Evolutionary conservation across 1,140 invertebrate species (phyloP), one percentile per base, ranked within the genome.

Genomic region (Dinoponera quadriceps): DNA sequence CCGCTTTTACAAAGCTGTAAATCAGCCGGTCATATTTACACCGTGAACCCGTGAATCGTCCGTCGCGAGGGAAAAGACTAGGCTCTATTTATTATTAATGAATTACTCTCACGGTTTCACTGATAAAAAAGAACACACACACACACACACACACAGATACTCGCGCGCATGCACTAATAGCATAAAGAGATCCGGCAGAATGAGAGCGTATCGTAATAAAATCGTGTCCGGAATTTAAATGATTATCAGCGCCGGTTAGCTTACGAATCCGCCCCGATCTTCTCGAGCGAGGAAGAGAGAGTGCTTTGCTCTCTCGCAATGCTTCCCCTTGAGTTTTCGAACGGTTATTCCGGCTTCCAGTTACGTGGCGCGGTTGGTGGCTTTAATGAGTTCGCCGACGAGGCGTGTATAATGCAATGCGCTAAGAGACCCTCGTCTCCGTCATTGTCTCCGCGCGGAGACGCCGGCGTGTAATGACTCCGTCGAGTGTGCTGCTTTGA

Each of bases 311-410:
- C n/a, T 44, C 73, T 68, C 54, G 48, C 33, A 7, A 65, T 72
- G 63, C 38, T 82, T 49, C 49, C 68, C 48, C 20, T 38, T 16
- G 59, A 71, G 72, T 62, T 85, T 88, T 87, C 83, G 77, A 85
- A 82, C 60, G 71, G 66, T 54, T 82, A 82, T 78, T 74, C 66
- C 55, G 20, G 29, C 38, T 87, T 87, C 66, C 66, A 66, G 65
- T 87, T 88, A 78, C 86, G 72, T 72, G 77, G n/a, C 78, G 48
- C 68, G 68, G 69, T 71, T 44, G 59, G n/a, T 59, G n/a, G 59
- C 51, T 85, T 88, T 88, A 88, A 88, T 83, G 87, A 88, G 87
- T 78, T 88, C 38, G 83, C 48, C 72, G 87, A 55, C 77, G 71
- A 82, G 59, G 44, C 63, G 77, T 88, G 72, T 72, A 87, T 88